These are phyloP conservation scores for Labroides dimidiatus DNA, from an alignment of 2,797 vertebrate species.

Conservation along the genomic window DNA sequence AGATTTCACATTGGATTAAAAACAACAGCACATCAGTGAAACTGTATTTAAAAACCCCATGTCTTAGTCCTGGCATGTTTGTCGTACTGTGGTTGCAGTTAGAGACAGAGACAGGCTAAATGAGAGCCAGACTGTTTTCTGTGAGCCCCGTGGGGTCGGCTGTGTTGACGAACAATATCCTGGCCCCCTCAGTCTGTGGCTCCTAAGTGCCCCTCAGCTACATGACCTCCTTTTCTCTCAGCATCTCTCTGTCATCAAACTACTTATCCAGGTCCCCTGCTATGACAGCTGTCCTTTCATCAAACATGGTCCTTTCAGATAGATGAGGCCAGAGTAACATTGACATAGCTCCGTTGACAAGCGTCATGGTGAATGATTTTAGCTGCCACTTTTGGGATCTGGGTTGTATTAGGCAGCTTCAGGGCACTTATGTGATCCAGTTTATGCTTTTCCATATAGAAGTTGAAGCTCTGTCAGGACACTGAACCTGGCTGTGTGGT, in stretches of 20 bases:
- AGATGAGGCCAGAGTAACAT: slow-evolving; percentile 58
- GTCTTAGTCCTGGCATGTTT: slow-evolving; percentile 56
- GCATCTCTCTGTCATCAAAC: slow-evolving; percentile 74
- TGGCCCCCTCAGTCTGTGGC: slow-evolving; percentile 60
- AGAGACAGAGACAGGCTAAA: slow-evolving; percentile 52
- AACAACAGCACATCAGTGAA: slow-evolving; percentile 15
- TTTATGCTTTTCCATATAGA: slow-evolving; percentile 20
- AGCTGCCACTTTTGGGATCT: slow-evolving; percentile 39
- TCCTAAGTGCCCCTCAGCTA: slow-evolving; percentile 70
- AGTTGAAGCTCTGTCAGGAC: slow-evolving; percentile 5
- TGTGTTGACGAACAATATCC: slow-evolving; percentile 77
- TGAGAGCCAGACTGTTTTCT: slow-evolving; percentile 68
- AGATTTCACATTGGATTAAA: slow-evolving; percentile 5
- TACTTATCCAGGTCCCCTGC: slow-evolving; percentile 66
- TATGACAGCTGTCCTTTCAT: slow-evolving; percentile 78
- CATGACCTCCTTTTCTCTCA: slow-evolving; percentile 69
- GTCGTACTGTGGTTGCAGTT: slow-evolving; percentile 41
- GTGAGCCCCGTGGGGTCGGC: slow-evolving; percentile 63
- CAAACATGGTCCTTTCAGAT: slow-evolving; percentile 66
- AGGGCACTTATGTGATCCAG: slow-evolving; percentile 1
- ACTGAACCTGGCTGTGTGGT: slow-evolving; percentile 13
- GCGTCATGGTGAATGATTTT: slow-evolving; percentile 61
- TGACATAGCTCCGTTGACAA: slow-evolving; percentile 58
- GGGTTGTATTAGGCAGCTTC: slow-evolving; percentile 27
- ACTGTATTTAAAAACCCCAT: slow-evolving; percentile 26